phyloP scores from a whole-genome alignment of 2,888 invertebrate genomes.

The Ormyrus thymus region DNA sequence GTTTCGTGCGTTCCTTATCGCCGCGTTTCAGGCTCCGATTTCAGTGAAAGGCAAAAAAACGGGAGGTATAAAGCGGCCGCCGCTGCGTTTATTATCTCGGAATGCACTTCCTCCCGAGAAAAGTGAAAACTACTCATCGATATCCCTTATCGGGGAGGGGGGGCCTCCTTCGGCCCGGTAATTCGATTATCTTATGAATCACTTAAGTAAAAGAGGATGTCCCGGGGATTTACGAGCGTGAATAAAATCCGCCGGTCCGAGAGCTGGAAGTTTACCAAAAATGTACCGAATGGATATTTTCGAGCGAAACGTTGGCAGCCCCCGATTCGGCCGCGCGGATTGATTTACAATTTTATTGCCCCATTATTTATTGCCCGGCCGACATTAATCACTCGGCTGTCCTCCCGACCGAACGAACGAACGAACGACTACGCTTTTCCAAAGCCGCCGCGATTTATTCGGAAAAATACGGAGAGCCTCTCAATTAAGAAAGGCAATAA shows the following conservation, averaged over 20 bases:
- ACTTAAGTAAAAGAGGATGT: not conserved
- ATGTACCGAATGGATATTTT: not conserved
- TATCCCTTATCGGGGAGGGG: constrained; percentile 17
- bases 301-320: not conserved
- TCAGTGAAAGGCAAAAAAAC: constrained; percentile 36
- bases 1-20: constrained; percentile 26
- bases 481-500: too few species aligned
- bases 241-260: not conserved
- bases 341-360: too few species aligned
- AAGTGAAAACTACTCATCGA: constrained; percentile 42
- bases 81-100: constrained; percentile 49
- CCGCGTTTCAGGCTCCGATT: not conserved
- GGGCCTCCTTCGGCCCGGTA: not conserved
- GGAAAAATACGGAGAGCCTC: too few species aligned
- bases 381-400: too few species aligned
- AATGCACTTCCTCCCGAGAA: constrained; percentile 52
- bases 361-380: too few species aligned
- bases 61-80: not conserved
- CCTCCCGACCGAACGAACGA: too few species aligned
- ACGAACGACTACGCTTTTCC: not conserved
- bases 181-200: constrained; percentile 7
- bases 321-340: too few species aligned
- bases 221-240: not conserved
- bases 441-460: too few species aligned
- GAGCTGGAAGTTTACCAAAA: not conserved